These are phyloP conservation scores for Aleiodes leptofemur DNA, from an alignment of 2,888 invertebrate genomes.

Conservation along the genomic window DNA sequence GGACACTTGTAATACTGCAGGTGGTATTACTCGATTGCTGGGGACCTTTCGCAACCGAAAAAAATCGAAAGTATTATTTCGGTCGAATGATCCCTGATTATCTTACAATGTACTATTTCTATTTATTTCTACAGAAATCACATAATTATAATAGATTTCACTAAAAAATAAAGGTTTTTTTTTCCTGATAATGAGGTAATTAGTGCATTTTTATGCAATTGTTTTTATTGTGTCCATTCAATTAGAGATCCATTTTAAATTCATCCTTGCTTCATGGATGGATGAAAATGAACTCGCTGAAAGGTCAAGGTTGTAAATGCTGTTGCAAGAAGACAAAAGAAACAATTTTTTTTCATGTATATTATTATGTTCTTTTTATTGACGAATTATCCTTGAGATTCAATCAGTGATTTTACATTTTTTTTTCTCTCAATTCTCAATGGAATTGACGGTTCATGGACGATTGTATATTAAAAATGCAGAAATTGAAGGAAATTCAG, in stretches of 20 bases:
- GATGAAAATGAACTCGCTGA: background rate
- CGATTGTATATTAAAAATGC: background rate
- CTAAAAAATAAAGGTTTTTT: too few species aligned
- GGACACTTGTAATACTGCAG: constrained; percentile 18
- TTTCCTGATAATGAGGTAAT: too few species aligned
- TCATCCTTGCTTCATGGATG: too few species aligned
- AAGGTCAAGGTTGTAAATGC: background rate
- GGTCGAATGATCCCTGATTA: constrained; percentile 21
- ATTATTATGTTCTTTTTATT: constrained; percentile 7
- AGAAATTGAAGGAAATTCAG: too few species aligned
- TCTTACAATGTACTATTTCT: background rate
- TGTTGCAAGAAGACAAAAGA: constrained; percentile 8
- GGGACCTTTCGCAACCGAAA: constrained; percentile 13
- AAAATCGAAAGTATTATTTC: constrained; percentile 21
- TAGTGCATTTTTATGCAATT: too few species aligned
- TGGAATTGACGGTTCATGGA: background rate
- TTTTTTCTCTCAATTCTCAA: background rate
- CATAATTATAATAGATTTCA: background rate
- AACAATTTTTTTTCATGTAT: background rate
- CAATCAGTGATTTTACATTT: background rate
- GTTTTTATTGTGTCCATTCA: too few species aligned
- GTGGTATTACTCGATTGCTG: constrained; percentile 12
- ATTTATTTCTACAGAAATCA: background rate
- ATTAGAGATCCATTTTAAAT: too few species aligned
- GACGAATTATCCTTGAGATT: constrained; percentile 10